phyloP scores from a whole-genome alignment of 2,113 vertebrate genomes.

The Trematocara stigmaticum region DNA sequence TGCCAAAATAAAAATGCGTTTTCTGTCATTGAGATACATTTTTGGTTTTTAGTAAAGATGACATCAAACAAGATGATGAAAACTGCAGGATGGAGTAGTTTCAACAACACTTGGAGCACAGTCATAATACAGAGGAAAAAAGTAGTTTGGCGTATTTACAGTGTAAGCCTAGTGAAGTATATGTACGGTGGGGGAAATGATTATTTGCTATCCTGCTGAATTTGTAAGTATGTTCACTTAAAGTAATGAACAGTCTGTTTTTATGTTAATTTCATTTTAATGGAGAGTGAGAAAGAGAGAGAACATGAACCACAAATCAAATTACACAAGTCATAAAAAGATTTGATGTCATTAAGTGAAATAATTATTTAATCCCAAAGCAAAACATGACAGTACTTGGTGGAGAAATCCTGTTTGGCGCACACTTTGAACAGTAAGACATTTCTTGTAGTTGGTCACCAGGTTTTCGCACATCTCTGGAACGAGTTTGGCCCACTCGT shows the following conservation, averaged over 20 bases:
- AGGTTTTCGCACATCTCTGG: fast-evolving
- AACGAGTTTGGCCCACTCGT: fast-evolving
- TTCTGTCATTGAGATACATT: neutral
- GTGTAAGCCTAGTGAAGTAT: neutral
- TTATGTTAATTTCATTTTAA: neutral
- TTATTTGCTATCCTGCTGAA: neutral
- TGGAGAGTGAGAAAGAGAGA: neutral
- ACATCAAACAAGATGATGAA: fast-evolving
- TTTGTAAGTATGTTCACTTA: neutral
- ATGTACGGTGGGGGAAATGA: neutral
- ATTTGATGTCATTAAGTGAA: neutral
- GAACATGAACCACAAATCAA: neutral
- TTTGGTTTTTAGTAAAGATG: neutral
- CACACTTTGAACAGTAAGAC: neutral
- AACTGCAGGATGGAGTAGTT: neutral
- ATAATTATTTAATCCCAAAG: neutral
- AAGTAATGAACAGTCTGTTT: neutral
- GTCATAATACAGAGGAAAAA: neutral
- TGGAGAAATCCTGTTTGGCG: neutral
- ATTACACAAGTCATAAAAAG: neutral
- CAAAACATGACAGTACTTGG: neutral
- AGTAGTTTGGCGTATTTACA: neutral
- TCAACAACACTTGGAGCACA: neutral
- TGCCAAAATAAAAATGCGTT: neutral
- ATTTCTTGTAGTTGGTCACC: neutral